Evolutionary conservation across 2,888 invertebrate species (phyloP).

Genomic region (Tiliacea aurago): DNA sequence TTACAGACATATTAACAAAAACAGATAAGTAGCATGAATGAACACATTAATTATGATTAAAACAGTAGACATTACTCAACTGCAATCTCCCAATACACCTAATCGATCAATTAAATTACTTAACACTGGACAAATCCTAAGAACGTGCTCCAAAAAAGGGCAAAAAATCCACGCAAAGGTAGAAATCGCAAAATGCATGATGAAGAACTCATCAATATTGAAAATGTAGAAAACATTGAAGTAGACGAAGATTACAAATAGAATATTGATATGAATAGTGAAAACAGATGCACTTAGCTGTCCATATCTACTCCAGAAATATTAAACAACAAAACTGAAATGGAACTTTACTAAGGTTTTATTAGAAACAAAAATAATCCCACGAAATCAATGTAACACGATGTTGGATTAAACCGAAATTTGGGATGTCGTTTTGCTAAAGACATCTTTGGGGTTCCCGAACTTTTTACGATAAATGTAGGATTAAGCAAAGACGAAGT

Average conservation of each 20-base stretch:
- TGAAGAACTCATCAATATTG: background rate
- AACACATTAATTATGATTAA: slow-evolving; percentile 29
- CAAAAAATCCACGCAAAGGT: background rate
- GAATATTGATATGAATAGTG: background rate
- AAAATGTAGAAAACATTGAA: background rate
- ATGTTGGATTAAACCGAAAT: too few species aligned
- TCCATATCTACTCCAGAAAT: background rate
- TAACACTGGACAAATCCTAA: background rate
- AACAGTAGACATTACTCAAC: background rate
- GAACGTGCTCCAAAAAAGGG: background rate
- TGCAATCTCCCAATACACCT: slow-evolving; percentile 11
- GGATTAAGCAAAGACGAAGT: background rate
- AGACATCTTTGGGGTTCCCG: background rate
- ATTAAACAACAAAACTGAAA: background rate
- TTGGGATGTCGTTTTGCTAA: background rate
- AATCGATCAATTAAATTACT: background rate
- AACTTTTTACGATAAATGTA: background rate
- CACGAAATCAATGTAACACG: background rate
- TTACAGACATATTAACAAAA: slow-evolving; percentile 9
- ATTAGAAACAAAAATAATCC: background rate
- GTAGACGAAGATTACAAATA: background rate
- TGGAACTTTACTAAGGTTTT: background rate
- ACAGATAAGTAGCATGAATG: slow-evolving; percentile 40
- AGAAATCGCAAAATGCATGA: background rate
- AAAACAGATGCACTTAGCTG: background rate